phyloP scores from a whole-genome alignment of 2,888 invertebrate species.

The Drosophila histrio region DNA sequence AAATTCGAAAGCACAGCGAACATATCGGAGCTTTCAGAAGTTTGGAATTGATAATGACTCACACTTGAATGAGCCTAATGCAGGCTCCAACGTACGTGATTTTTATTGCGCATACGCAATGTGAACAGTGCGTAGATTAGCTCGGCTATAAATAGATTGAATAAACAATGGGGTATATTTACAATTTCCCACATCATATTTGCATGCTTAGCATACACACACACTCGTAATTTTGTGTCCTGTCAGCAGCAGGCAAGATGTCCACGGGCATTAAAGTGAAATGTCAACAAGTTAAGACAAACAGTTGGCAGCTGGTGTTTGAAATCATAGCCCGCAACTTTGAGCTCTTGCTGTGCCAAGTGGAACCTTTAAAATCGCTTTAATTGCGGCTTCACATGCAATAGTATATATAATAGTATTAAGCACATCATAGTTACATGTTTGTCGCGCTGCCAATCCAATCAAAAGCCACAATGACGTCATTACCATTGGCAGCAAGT shows the following conservation, averaged over 20 bases:
- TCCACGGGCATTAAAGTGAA: not conserved
- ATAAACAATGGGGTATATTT: not conserved
- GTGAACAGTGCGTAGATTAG: slow-evolving; percentile 35
- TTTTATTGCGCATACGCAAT: slow-evolving; percentile 64
- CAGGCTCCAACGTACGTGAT: not conserved
- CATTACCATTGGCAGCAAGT: slow-evolving; percentile 65
- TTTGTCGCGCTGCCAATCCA: slow-evolving; percentile 18
- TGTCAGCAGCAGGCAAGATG: slow-evolving; percentile 2
- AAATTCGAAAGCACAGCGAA: too few species aligned
- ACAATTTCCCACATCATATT: not conserved
- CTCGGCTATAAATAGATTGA: slow-evolving; percentile 42
- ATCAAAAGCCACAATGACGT: slow-evolving; percentile 66
- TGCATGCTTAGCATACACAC: slow-evolving; percentile 38
- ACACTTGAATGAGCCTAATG: slow-evolving; percentile 21
- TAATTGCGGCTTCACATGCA: slow-evolving; percentile 44
- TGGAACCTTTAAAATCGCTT: slow-evolving; percentile 24
- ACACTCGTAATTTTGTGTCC: not conserved
- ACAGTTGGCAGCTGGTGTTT: slow-evolving; percentile 7
- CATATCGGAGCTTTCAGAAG: slow-evolving; percentile 1
- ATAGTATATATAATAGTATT: slow-evolving; percentile 24
- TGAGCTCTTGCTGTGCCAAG: not conserved
- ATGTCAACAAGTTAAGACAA: slow-evolving; percentile 16
- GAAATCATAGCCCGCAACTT: slow-evolving; percentile 1
- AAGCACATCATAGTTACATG: slow-evolving; percentile 4
- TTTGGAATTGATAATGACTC: slow-evolving; percentile 31